These are phyloP conservation scores for Philantomba maxwellii DNA, from an alignment of 2,113 vertebrate genomes.

Conservation along the genomic window DNA sequence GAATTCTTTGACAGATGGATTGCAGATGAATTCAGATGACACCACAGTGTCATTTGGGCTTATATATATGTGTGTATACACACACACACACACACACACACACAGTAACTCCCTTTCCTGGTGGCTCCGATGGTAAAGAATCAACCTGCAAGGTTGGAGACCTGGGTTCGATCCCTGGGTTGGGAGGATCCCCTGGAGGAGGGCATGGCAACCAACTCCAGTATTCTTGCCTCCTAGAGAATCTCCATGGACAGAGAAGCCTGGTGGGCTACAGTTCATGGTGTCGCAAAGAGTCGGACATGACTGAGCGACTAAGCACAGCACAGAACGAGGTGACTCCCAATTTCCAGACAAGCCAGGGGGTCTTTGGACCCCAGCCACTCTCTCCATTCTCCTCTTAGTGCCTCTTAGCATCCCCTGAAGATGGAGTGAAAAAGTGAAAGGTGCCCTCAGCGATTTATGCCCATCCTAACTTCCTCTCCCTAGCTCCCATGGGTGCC, in stretches of 20 bases:
- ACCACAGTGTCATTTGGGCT: background rate
- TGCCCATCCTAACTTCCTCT: background rate
- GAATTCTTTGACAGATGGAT: background rate
- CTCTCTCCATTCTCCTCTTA: background rate
- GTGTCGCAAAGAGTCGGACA: accelerated
- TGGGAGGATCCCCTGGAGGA: background rate
- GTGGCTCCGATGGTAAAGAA: background rate
- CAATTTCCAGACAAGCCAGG: background rate
- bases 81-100: background rate
- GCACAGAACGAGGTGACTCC: background rate
- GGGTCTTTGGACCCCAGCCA: background rate
- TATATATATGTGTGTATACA: background rate
- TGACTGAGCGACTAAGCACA: background rate
- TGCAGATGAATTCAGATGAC: background rate
- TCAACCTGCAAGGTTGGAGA: background rate
- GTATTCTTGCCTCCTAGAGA: background rate
- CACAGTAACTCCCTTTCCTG: background rate
- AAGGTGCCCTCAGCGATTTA: background rate
- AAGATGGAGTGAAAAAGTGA: background rate
- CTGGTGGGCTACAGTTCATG: background rate
- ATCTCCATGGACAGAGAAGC: background rate
- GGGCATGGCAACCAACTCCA: background rate
- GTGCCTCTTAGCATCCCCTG: background rate
- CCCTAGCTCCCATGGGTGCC: background rate
- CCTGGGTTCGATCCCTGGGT: background rate